These are phyloP conservation scores for Pseudolaguvia tuberculata DNA, from an alignment of 2,113 vertebrate genomes.

Conservation along the genomic window DNA sequence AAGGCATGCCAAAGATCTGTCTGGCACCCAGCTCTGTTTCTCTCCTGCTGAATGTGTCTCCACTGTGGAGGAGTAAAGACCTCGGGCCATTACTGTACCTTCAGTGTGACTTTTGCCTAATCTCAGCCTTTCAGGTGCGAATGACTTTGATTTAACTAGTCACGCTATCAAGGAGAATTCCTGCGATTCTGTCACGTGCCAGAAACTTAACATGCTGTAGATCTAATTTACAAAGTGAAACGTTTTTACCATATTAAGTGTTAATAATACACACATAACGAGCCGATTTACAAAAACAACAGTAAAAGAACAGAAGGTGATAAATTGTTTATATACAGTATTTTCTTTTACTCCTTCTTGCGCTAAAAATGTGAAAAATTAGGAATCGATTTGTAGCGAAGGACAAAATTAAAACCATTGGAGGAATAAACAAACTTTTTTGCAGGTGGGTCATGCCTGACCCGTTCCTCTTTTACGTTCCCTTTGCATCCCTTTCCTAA, in stretches of 20 bases:
- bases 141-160: slow-evolving; percentile 56
- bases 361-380: slow-evolving; percentile 35
- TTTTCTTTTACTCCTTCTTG: slow-evolving; percentile 17
- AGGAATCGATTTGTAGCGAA: slow-evolving; percentile 27
- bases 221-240: too few species aligned
- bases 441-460: slow-evolving; percentile 41
- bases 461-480: slow-evolving; percentile 44
- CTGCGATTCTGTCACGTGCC: slow-evolving; percentile 2
- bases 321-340: slow-evolving; percentile 1
- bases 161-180: slow-evolving; percentile 46
- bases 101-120: slow-evolving; percentile 58
- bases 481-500: neutral
- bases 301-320: neutral
- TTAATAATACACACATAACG: too few species aligned
- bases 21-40: slow-evolving; percentile 58
- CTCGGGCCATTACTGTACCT: slow-evolving; percentile 62
- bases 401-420: slow-evolving; percentile 48
- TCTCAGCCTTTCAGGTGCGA: slow-evolving; percentile 58
- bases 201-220: neutral
- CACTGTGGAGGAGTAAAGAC: slow-evolving; percentile 58
- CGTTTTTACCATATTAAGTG: too few species aligned
- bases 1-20: slow-evolving; percentile 66
- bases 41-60: slow-evolving; percentile 62
- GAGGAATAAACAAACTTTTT: slow-evolving; percentile 50
- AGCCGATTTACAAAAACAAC: neutral